Base-by-base conservation (phyloP, 2,797 vertebrate species). In the Craterocephalus amniculus region DNA sequence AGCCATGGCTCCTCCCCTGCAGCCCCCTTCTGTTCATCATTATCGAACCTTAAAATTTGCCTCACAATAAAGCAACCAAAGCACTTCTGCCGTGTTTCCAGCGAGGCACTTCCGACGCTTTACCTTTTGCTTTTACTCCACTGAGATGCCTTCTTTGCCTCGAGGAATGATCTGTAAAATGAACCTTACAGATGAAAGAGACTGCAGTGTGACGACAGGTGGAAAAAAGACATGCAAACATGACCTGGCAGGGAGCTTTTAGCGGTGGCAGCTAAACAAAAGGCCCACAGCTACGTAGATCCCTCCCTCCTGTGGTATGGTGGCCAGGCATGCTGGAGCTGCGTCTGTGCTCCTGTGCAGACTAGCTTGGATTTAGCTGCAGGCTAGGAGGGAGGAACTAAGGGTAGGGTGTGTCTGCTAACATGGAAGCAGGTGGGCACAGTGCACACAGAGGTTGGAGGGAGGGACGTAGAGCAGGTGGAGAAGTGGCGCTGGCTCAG, bases 351-450 rank as follows among this genome's bases (percentile, higher is more conserved):
- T 84, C 83, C 83, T 87, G 84, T 85, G 83, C 73, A 73, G 72
- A 85, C 81, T 59, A 84, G 79, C 82, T 81, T 63, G 29, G 27
- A 48, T 80, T 74, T 76, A 81, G 85, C 91, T 81, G 73, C 80
- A 83, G 83, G 81, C 78, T 57, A 67, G 43, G 56, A 78, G 74
- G 81, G 70, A 66, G 80, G 76, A 74, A 79, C 60, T 24, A 58
- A 65, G 68, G 72, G 62, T 68, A 84, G 88, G 89, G 90, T 88
- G 91, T 90, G 90, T 86, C 86, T 83, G 79, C 62, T 81, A 58
- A 77, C 80, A 78, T 79, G 76, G 67, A 79, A 79, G 83, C 90
- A 92, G 91, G 89, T 93, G 89, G 71, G 85, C 58, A 80, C 76
- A 78, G 62, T 72, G 76, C 76, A 49, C 63, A 70, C 38, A 58